phyloP scores from a whole-genome alignment of 2,113 vertebrate genomes.

The Phycodurus eques region DNA sequence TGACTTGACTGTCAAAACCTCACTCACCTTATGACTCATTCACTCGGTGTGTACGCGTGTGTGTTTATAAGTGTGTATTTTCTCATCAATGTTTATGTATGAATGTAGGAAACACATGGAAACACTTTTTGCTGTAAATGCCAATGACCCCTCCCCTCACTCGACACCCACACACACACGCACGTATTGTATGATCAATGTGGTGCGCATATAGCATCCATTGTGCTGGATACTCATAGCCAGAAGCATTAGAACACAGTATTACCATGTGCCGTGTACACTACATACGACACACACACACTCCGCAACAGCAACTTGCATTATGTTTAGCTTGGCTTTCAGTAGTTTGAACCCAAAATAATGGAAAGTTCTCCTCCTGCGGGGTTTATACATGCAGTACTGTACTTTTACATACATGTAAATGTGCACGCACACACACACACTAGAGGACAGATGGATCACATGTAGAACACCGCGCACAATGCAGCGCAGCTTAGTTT shows the following conservation, averaged over 20 bases:
- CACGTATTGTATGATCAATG: constrained; percentile 40
- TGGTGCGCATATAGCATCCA: constrained; percentile 40
- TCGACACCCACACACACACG: constrained; percentile 10
- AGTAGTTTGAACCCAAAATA: constrained; percentile 7
- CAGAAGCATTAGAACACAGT: constrained; percentile 17
- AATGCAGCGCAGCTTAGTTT: background rate
- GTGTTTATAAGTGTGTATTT: constrained; percentile 20
- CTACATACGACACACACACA: constrained; percentile 8
- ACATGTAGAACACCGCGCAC: background rate
- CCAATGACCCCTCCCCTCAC: constrained; percentile 34
- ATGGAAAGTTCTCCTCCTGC: constrained; percentile 32
- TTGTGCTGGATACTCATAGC: constrained; percentile 43
- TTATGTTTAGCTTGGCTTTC: constrained; percentile 34
- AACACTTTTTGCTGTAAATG: constrained; percentile 53
- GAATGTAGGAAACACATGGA: constrained; percentile 60
- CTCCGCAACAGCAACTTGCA: constrained; percentile 35
- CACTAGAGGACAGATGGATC: constrained; percentile 2
- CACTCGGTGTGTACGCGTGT: constrained; percentile 14
- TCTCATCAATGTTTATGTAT: constrained; percentile 37
- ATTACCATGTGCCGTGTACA: constrained; percentile 18
- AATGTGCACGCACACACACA: constrained; percentile 7
- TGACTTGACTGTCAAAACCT: constrained; percentile 59
- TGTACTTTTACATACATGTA: constrained; percentile 13
- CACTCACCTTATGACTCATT: constrained; percentile 64
- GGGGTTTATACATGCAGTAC: constrained; percentile 9